phyloP scores from a whole-genome alignment of 2,888 invertebrate species.

The Ptychoptera albimana region DNA sequence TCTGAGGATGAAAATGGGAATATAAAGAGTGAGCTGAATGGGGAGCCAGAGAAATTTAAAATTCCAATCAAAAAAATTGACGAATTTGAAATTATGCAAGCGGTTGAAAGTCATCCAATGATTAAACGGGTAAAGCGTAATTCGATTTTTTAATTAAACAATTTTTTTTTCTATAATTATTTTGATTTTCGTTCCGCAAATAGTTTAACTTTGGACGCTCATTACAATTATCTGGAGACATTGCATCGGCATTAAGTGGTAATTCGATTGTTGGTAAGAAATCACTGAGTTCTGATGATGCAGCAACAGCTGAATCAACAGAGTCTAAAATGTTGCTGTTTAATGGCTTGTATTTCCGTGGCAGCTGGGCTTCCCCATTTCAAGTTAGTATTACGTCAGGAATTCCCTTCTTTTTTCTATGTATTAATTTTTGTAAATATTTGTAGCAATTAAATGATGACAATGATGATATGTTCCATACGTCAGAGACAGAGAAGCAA shows the following conservation, averaged over 20 bases:
- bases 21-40: slow-evolving; percentile 32
- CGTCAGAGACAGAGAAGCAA: slow-evolving; percentile 41
- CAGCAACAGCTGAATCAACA: slow-evolving; percentile 11
- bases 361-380: slow-evolving; percentile 57
- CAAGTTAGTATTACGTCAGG: slow-evolving; percentile 29
- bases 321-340: slow-evolving; percentile 49
- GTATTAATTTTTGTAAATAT: not conserved
- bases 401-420: no score
- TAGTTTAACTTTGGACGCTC: slow-evolving; percentile 29
- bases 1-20: slow-evolving; percentile 34
- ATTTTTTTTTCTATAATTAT: slow-evolving; percentile 4
- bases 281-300: slow-evolving; percentile 6
- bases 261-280: slow-evolving; percentile 41
- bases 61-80: slow-evolving; percentile 34
- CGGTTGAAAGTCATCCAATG: slow-evolving; percentile 32
- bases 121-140: slow-evolving; percentile 17
- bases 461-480: slow-evolving; percentile 42
- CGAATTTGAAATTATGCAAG: slow-evolving; percentile 42
- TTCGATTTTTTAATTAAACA: no score
- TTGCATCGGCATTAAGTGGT: slow-evolving; percentile 41
- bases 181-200: slow-evolving; percentile 7
- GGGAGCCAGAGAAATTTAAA: slow-evolving; percentile 37
- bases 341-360: slow-evolving; percentile 64
- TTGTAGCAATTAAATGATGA: slow-evolving; percentile 22
- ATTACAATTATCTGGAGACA: slow-evolving; percentile 36